Base-by-base conservation (phyloP, 2,113 vertebrate genomes). In the Ibidorhyncha struthersii region DNA sequence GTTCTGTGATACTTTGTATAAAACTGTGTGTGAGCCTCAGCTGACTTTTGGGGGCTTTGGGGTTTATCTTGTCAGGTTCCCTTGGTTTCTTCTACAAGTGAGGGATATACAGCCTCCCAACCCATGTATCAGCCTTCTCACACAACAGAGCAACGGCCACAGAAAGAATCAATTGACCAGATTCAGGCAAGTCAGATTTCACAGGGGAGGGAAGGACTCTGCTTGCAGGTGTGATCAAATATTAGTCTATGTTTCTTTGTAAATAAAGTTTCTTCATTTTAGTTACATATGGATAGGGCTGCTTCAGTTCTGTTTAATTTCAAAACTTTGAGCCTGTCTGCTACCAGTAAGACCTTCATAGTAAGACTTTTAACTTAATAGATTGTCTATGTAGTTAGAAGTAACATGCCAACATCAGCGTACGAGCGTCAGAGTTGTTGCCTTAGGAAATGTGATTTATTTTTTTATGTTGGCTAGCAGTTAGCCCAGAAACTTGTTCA, bases 41-140 rank as follows among this genome's bases (percentile, higher is more conserved):
- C 65, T 97, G 84, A 95, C 77, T 85, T 77, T 1, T 27, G 50
- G 77, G 63, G 80, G 63, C 72, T 86, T 76, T 89, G 94, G 94
- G 93, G 70, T 81, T 96, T 98, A 76, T 96, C 93, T 95, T 72
- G 86, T 76, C 93, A 98, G 99, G 99, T 99, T 95, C 98, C 99
- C 86, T 98, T 99, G 95, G 98, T 99, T 95, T 99, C 99, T 53
- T 98, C 99, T 84, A 99, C 98, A 88, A 98, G 98, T 92, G 99
- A 99, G 96, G 98, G 98, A 14, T 99, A 98, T 74, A 96, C 98
- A 93, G 95, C 99, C 83, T 98, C 99, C 56, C 98, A 99, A 25
- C 98, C 99, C 71, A 98, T 99, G 97, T 99, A 98, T 97, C 99
- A 99, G 97, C 98, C 99, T 94, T 98, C 99, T 83, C 99, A 99